Conservation (phyloP, 2,888 invertebrate species). For the Ormyrus rosae region DNA sequence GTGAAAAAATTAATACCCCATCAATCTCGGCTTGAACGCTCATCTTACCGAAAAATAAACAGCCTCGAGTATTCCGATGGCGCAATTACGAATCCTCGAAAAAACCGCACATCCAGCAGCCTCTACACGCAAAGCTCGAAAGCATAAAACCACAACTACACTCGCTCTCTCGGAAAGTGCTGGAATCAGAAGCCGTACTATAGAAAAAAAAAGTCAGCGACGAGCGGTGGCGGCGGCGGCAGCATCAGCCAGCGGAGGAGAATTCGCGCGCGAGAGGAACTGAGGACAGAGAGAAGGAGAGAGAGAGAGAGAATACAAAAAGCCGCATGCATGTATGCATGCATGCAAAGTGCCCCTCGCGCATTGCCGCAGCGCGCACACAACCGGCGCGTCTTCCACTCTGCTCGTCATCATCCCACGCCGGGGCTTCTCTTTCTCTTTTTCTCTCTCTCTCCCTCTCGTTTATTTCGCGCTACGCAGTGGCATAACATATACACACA, state of each 20-base stretch:
- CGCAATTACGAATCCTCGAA: conserved; percentile 33
- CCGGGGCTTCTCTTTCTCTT: conserved; percentile 12
- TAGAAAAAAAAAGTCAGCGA: neutral
- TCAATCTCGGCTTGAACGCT: neutral
- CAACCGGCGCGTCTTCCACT: conserved; percentile 11
- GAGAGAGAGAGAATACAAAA: conserved; percentile 5
- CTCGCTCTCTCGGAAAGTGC: neutral
- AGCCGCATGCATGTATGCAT: conserved; percentile 26
- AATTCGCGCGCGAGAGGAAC: conserved; percentile 13
- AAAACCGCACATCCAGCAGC: conserved; percentile 1
- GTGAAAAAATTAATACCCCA: conserved; percentile 38
- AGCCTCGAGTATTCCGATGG: neutral
- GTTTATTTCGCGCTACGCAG: conserved; percentile 42
- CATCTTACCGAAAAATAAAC: neutral
- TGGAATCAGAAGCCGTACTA: conserved; percentile 17
- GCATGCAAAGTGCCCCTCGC: conserved; percentile 35
- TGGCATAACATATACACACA: conserved; percentile 34
- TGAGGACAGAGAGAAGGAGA: conserved; percentile 1
- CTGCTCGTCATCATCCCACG: conserved; percentile 31
- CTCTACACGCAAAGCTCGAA: conserved; percentile 7
- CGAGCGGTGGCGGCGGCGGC: no score
- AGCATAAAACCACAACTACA: conserved; percentile 28
- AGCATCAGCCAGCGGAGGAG: neutral
- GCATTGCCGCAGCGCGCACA: neutral
- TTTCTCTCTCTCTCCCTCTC: conserved; percentile 16